Conservation (phyloP, 2,888 invertebrate genomes). For the Marasmarcha lunaedactyla region DNA sequence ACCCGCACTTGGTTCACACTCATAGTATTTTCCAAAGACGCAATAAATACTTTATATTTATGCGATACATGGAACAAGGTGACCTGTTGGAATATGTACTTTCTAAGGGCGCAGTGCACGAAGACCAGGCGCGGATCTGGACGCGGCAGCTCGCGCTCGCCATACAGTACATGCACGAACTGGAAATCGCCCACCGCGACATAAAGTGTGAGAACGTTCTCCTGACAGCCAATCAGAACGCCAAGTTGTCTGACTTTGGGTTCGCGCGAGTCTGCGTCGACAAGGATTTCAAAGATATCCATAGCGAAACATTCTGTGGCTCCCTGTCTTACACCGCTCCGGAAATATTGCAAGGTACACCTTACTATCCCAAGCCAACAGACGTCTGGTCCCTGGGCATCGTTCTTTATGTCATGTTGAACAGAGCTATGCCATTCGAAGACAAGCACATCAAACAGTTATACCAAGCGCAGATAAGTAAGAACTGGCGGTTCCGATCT, state of each 20-base stretch:
- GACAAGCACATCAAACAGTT: slow-evolving; percentile 79
- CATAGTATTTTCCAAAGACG: slow-evolving; percentile 81
- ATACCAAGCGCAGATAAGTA: slow-evolving; percentile 71
- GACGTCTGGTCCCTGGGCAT: slow-evolving; percentile 87
- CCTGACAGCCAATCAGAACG: slow-evolving; percentile 78
- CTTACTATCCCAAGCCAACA: slow-evolving; percentile 78
- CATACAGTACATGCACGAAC: slow-evolving; percentile 79
- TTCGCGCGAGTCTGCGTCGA: slow-evolving; percentile 72
- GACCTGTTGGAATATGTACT: slow-evolving; percentile 80
- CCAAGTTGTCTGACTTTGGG: slow-evolving; percentile 87
- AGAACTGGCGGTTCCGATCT: slow-evolving; percentile 77
- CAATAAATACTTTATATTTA: slow-evolving; percentile 81
- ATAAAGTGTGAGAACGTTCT: slow-evolving; percentile 88
- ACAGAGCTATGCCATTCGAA: slow-evolving; percentile 87
- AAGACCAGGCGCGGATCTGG: slow-evolving; percentile 79
- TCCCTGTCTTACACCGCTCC: slow-evolving; percentile 90
- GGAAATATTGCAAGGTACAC: slow-evolving; percentile 82
- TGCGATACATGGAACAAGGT: slow-evolving; percentile 80
- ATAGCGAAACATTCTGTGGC: slow-evolving; percentile 87
- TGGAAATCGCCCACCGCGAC: slow-evolving; percentile 83
- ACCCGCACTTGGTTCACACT: slow-evolving; percentile 84
- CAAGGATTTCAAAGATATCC: slow-evolving; percentile 46
- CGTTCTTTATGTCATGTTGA: slow-evolving; percentile 85
- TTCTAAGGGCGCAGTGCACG: slow-evolving; percentile 75
- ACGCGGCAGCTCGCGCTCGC: slow-evolving; percentile 76